Evolutionary conservation across 2,113 vertebrate species (phyloP), one percentile per base, ranked within the genome.

Genomic region (Festucalex cinctus): DNA sequence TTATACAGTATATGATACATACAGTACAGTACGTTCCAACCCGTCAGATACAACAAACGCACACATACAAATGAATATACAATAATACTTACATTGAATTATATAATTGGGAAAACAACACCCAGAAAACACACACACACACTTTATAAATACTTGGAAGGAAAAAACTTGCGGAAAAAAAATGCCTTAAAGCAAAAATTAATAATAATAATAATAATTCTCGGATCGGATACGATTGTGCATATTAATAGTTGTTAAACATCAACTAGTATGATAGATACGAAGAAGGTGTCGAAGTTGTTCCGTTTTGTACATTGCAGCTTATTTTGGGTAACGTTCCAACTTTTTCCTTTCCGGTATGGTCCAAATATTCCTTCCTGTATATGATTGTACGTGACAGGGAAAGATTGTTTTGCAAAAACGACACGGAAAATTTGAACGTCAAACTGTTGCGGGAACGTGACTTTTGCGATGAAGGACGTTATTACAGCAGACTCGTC

Each of bases 21-120:
- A 74, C 68, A 77, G 66, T 63, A 71, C 66, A 57, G 54, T 19
- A 57, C 28, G 69, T 56, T 82, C 71, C 69, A 43, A 78, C 73
- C 75, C 59, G 74, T 76, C 75, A 37, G 72, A 77, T 73, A 83
- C 78, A 77, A 84, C 68, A 78, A 64, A 84, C 68, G 75, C 71
- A 63, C 65, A 74, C 56, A 66, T 28, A 77, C 61, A 78, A 86
- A 88, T 68, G 32, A 88, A 86, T 85, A 87, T 80, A 88, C 85
- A 88, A 49, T 85, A 90, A 88, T 88, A 89, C 88, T 88, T 88
- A 86, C 82, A 90, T 66, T 78, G 75, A 84, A 81, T 85, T 86
- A 87, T 84, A 86, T 77, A 73, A 67, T 76, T 73, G 81, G 73
- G 76, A 83, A 83, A 62, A 62, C 60, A 62, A 43, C 39, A 62